Evolutionary conservation across 2,113 vertebrate genomes (phyloP).

Genomic region (Urocitellus parryii): DNA sequence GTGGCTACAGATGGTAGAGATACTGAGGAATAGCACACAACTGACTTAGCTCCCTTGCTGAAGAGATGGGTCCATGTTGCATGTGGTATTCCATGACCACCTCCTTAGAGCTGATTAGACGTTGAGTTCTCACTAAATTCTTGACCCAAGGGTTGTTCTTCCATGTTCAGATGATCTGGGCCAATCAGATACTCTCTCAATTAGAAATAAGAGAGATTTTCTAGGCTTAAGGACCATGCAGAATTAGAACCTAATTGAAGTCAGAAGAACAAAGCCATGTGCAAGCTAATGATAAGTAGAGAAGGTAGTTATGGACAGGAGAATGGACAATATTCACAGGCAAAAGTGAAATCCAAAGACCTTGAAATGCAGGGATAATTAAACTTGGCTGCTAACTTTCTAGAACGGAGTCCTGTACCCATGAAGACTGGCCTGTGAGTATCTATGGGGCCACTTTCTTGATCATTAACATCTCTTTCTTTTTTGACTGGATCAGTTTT

Average conservation of each 20-base stretch:
- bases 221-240: not conserved
- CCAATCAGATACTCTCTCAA: not conserved
- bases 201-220: not conserved
- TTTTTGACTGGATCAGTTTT: not conserved
- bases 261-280: not conserved
- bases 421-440: not conserved
- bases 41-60: not conserved
- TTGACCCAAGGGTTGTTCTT: not conserved
- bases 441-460: not conserved
- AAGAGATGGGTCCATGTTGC: not conserved
- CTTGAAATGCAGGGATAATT: not conserved
- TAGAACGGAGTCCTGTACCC: not conserved
- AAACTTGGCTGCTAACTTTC: not conserved
- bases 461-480: not conserved
- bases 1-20: not conserved
- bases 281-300: not conserved
- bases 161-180: not conserved
- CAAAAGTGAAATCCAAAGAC: not conserved
- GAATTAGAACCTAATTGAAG: not conserved
- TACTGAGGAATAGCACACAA: not conserved
- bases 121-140: not conserved
- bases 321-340: not conserved
- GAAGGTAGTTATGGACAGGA: not conserved
- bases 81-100: not conserved
- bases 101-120: not conserved